A percentile compares a stretch with the other conserved stretches of the same genome.
These are phyloP conservation scores for Enteromius trimaculatus DNA, from an alignment of 2,797 vertebrate species.

Conservation along the genomic window DNA sequence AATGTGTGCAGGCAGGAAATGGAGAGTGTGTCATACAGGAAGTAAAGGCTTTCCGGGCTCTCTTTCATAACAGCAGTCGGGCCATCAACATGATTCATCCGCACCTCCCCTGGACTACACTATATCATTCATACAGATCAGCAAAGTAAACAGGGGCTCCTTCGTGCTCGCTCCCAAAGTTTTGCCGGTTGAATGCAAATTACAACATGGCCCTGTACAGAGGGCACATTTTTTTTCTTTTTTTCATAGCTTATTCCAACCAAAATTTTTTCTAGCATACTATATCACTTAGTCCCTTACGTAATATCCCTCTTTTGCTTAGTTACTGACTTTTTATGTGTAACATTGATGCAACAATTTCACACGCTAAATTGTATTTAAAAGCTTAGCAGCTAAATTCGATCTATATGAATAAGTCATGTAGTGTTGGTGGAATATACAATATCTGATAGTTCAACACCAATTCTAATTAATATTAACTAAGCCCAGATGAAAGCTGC, in stretches of 20 bases:
- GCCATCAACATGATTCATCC: conserved; percentile 39
- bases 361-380: background rate
- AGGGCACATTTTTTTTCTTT: conserved; percentile 17
- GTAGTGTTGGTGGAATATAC: conserved; percentile 1
- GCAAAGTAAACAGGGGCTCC: conserved; percentile 33
- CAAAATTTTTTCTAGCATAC: conserved; percentile 1
- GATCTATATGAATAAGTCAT: background rate
- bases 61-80: conserved; percentile 38
- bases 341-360: conserved; percentile 16
- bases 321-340: background rate
- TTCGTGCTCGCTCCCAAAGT: conserved; percentile 8
- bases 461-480: background rate
- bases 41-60: conserved; percentile 61
- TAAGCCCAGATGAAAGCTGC: background rate
- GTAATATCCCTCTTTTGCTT: background rate
- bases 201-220: conserved; percentile 13
- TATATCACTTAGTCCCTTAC: background rate
- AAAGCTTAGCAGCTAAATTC: background rate
- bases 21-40: conserved; percentile 67
- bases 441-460: background rate
- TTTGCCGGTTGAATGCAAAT: conserved; percentile 36
- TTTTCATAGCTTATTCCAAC: background rate
- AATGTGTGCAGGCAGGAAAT: conserved; percentile 65
- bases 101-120: conserved; percentile 14
- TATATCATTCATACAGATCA: conserved; percentile 30